A percentile compares a stretch with the other conserved stretches of the same genome.
Evolutionary conservation across 2,113 vertebrate genomes (phyloP).

Genomic region (Pseudopipra pipra): DNA sequence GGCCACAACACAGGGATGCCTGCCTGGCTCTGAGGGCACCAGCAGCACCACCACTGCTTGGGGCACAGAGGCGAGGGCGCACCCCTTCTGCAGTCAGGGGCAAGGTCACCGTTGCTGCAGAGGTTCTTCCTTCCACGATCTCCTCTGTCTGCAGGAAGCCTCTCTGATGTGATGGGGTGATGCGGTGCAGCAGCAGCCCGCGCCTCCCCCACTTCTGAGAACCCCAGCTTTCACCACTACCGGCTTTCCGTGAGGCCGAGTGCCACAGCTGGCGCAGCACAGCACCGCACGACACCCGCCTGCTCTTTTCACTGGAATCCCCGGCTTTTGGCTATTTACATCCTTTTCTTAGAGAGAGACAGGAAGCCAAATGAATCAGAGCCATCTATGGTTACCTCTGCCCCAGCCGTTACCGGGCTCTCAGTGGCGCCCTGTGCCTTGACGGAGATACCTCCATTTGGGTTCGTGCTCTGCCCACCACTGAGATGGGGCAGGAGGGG

Average conservation of each 20-base stretch:
- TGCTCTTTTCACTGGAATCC: conserved; percentile 71
- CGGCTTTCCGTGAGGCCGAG: conserved; percentile 81
- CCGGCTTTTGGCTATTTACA: conserved; percentile 56
- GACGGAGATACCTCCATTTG: background rate
- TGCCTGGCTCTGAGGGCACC: background rate
- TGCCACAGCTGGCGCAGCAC: conserved; percentile 16
- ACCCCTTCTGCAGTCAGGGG: background rate
- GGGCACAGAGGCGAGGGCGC: rapidly evolving
- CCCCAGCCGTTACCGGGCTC: background rate
- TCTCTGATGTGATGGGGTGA: conserved; percentile 58
- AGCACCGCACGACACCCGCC: conserved; percentile 20
- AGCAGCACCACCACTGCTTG: rapidly evolving
- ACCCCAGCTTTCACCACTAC: conserved; percentile 80
- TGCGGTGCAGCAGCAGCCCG: conserved; percentile 40
- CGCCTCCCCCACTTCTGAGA: conserved; percentile 81
- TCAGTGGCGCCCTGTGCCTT: rapidly evolving
- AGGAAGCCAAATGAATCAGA: conserved; percentile 68
- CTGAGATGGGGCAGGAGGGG: background rate
- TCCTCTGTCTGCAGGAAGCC: conserved; percentile 69
- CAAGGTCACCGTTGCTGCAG: background rate
- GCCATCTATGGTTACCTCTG: background rate
- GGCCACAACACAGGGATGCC: background rate
- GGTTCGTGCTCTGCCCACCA: rapidly evolving
- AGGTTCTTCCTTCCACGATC: conserved; percentile 11
- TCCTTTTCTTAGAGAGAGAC: conserved; percentile 71